Conservation (phyloP, 2,888 invertebrate species). For the Amblyteles armatorius region DNA sequence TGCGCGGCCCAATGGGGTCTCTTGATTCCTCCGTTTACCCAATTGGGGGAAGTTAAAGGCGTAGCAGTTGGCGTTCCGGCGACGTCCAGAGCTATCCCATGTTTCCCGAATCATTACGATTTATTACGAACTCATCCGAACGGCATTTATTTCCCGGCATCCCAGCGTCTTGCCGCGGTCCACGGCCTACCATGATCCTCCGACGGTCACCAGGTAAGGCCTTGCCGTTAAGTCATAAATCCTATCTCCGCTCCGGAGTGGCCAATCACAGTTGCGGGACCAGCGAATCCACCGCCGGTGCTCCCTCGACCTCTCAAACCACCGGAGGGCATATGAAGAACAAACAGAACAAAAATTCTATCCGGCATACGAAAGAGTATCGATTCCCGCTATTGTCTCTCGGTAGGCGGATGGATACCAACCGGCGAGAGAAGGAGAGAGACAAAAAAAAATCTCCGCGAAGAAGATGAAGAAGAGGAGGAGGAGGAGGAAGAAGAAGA, state of each 20-base stretch:
- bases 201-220: not conserved
- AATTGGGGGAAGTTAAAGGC: too few species aligned
- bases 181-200: not conserved
- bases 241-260: not conserved
- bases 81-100: too few species aligned
- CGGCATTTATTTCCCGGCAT: not conserved
- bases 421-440: conserved; percentile 33
- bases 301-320: conserved; percentile 30
- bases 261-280: conserved; percentile 3
- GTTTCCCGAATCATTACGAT: not conserved
- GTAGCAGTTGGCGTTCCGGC: too few species aligned
- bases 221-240: not conserved
- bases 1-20: too few species aligned
- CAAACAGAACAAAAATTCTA: conserved; percentile 27
- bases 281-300: not conserved
- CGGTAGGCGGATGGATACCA: conserved; percentile 7
- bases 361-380: conserved; percentile 33
- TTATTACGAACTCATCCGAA: not conserved
- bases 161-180: too few species aligned
- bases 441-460: conserved; percentile 10
- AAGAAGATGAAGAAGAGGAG: conserved; percentile 19
- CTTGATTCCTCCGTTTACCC: too few species aligned
- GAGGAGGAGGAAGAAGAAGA: conserved; percentile 34
- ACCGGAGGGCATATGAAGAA: conserved; percentile 14
- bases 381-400: conserved; percentile 61